These are phyloP conservation scores for Balaeniceps rex DNA, from an alignment of 2,113 vertebrate genomes.

Conservation along the genomic window DNA sequence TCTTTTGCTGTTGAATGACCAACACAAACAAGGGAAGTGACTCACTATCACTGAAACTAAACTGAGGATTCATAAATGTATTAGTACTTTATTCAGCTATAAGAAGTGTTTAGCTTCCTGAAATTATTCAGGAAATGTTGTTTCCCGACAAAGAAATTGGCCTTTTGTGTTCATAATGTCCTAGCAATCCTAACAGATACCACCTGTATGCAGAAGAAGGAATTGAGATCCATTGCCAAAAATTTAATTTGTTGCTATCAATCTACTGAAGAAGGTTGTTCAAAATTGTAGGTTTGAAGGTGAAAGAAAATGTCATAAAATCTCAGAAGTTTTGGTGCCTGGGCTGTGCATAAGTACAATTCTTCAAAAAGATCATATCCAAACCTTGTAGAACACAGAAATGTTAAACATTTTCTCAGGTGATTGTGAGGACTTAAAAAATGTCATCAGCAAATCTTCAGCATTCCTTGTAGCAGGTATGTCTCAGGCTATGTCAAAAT, in stretches of 20 bases:
- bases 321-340: background rate
- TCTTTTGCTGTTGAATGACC: background rate
- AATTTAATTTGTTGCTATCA: background rate
- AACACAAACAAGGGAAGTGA: background rate
- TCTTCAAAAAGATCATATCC: background rate
- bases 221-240: background rate
- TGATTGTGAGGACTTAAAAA: background rate
- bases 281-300: background rate
- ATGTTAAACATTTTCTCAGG: background rate
- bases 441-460: background rate
- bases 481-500: background rate
- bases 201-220: background rate
- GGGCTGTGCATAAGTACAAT: background rate
- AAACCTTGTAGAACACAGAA: background rate
- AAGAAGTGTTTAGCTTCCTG: background rate
- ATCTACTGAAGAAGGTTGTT: background rate
- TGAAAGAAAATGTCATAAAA: background rate
- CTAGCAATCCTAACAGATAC: background rate
- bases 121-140: background rate
- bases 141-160: background rate
- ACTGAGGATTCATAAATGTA: background rate
- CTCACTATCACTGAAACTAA: conserved; percentile 9
- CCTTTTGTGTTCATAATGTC: background rate
- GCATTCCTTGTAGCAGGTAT: background rate
- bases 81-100: background rate